Conservation (phyloP, 2,113 vertebrate genomes). For the Megaceryle maxima region DNA sequence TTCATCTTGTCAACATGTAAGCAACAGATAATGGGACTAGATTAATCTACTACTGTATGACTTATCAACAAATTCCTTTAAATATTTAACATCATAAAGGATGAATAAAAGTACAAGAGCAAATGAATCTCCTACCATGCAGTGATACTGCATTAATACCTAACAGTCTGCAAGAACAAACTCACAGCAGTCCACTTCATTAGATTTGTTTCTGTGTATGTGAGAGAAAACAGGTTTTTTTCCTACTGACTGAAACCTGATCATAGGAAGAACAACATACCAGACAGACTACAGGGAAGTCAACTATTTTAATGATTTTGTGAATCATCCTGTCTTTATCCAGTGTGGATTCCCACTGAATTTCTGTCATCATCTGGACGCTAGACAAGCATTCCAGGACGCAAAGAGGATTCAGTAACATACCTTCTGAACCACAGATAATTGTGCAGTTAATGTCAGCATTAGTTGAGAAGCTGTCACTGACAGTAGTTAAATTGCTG, state of each 20-base stretch:
- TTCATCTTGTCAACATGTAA: not conserved
- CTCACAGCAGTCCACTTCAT: not conserved
- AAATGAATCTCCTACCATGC: not conserved
- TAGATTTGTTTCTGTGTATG: not conserved
- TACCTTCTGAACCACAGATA: slow-evolving; percentile 11
- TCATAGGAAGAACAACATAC: not conserved
- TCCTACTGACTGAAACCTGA: not conserved
- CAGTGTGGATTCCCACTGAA: not conserved
- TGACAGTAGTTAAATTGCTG: not conserved
- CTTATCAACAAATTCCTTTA: not conserved
- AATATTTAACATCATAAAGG: not conserved
- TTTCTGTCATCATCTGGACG: slow-evolving; percentile 3
- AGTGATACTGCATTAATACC: not conserved
- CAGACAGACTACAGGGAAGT: not conserved
- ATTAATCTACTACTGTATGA: not conserved
- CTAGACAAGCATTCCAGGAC: not conserved
- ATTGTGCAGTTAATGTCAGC: not conserved
- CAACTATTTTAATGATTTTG: not conserved
- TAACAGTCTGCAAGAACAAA: not conserved
- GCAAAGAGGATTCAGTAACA: not conserved
- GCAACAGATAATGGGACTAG: not conserved
- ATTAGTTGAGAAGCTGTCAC: not conserved
- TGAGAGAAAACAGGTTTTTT: not conserved
- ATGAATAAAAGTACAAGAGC: not conserved
- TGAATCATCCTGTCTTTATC: slow-evolving; percentile 9